Base-by-base conservation (phyloP, 2,888 invertebrate species). In the Eledone cirrhosa region DNA sequence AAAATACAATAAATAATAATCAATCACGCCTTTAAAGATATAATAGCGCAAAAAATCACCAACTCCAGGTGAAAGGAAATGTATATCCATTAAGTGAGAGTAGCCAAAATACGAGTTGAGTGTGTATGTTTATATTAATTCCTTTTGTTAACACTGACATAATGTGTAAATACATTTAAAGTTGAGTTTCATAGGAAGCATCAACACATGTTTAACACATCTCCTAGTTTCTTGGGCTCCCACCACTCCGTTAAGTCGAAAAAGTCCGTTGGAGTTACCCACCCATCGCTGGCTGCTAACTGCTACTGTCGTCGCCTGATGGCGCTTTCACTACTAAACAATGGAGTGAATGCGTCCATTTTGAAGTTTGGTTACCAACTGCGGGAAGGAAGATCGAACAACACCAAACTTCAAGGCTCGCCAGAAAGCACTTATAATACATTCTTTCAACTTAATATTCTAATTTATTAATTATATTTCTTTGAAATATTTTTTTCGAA, bases 1-100 rank as follows among this genome's bases (percentile, higher is more conserved):
- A 82, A 82, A 81, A 82, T 84, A 84, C 83, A 82, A 86, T 84
- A 86, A 86, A 86, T 86, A 85, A 85, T 85, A 86, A 86, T 86
- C 85, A 85, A 84, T 84, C 80, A 79, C 80, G 81, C 82, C 81
- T 82, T 81, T 81, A 41, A 24, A 48, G 31, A 33, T 59, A 78
- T 75, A 78, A 75, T 75, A 76, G 76, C 48, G 47, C 48, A 48
- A 76, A n/a, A 76, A 76, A 76, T 76, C 76, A 74, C 33, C 74
- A 48, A 27, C 29, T 76, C 79, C 79, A 80, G 79, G 65, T 79
- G 80, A 67, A 78, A 77, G 53, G 63, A 79, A 77, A 72, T 67
- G 27, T 22, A 75, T 76, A 48, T 76, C 76, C 76, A 76, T 48
- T 76, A 76, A 48, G 14, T 22, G 24, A 48, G 47, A 33, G 33